These are phyloP conservation scores for Callipepla californica DNA, from an alignment of 2,113 vertebrate species.

Conservation along the genomic window DNA sequence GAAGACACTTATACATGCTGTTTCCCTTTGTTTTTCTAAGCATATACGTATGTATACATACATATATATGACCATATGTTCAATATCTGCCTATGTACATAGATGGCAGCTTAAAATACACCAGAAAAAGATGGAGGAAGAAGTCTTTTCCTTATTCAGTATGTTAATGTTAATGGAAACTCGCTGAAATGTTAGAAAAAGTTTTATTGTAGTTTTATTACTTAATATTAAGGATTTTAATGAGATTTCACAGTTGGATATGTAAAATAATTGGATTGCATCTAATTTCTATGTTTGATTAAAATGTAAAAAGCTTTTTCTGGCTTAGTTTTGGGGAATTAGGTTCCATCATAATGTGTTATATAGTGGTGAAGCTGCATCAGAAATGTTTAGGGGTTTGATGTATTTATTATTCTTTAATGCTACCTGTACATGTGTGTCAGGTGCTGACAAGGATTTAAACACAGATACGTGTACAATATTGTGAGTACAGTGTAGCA, in stretches of 20 bases:
- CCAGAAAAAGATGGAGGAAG: background rate
- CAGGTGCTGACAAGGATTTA: background rate
- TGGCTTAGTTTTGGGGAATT: background rate
- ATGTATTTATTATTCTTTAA: background rate
- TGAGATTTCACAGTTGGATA: conserved; percentile 15
- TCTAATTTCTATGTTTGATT: conserved; percentile 52
- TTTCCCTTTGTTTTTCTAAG: background rate
- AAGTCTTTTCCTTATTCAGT: background rate
- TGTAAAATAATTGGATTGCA: conserved; percentile 52
- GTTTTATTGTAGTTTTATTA: conserved; percentile 18
- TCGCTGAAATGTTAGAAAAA: background rate
- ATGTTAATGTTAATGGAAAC: background rate
- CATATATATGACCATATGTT: background rate
- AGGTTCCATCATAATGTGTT: background rate
- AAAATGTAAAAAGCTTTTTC: background rate
- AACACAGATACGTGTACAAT: fast-evolving
- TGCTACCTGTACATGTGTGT: fast-evolving
- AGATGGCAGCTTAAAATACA: background rate
- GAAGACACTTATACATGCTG: background rate
- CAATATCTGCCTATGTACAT: background rate
- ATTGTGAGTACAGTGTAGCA: background rate
- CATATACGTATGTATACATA: fast-evolving
- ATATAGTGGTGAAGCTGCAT: background rate
- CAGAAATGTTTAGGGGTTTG: background rate
- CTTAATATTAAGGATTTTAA: conserved; percentile 35